Conservation (phyloP, 53 echinoderm and acorn worm genomes). For the Apostichopus leukothele region DNA sequence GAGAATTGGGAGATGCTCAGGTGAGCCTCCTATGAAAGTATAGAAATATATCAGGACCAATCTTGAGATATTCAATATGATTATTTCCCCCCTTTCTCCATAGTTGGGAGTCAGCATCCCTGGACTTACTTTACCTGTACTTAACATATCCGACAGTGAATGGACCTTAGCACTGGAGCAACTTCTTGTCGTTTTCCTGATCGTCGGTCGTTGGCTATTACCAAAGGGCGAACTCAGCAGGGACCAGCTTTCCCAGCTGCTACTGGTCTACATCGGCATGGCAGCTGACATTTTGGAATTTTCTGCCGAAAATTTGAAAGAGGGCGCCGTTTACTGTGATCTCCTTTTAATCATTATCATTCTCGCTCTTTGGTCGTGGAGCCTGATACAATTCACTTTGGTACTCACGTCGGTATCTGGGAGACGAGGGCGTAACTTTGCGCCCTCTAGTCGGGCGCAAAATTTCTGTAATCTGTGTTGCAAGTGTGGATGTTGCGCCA, state of each 20-base stretch:
- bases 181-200: conserved; percentile 64
- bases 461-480: conserved; percentile 44
- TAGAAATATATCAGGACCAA: too few species aligned
- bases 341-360: conserved; percentile 69
- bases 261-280: conserved; percentile 96
- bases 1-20: too few species aligned
- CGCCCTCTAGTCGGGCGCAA: background rate
- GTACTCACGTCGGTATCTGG: conserved; percentile 84
- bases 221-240: conserved; percentile 89
- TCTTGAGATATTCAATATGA: background rate
- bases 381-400: conserved; percentile 83
- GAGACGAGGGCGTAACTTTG: conserved; percentile 49
- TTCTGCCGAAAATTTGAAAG: conserved; percentile 74
- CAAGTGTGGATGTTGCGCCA: conserved; percentile 63
- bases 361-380: conserved; percentile 78
- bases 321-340: conserved; percentile 73
- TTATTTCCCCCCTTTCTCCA: background rate
- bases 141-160: conserved; percentile 53
- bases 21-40: too few species aligned
- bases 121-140: background rate
- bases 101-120: conserved; percentile 28
- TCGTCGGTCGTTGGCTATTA: conserved; percentile 90
- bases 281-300: conserved; percentile 98
- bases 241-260: conserved; percentile 93
- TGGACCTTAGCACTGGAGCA: conserved; percentile 87